phyloP scores from a whole-genome alignment of 2,113 vertebrate species.

The Sciurus niger region DNA sequence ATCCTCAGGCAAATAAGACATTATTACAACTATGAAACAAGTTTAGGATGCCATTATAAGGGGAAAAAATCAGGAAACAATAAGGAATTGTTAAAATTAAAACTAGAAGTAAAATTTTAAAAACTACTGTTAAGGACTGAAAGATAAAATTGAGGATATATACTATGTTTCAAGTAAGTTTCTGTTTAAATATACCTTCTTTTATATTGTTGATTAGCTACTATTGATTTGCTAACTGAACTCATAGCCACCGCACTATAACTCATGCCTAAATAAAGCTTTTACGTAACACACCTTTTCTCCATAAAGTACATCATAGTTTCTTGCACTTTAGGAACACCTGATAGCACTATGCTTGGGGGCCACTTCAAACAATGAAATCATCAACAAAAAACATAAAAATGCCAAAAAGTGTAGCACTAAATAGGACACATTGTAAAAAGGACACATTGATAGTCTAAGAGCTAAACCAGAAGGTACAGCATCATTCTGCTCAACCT shows the following conservation, averaged over 20 bases:
- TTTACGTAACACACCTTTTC: background rate
- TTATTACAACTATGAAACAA: no score
- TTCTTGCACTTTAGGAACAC: background rate
- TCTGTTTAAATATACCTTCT: background rate
- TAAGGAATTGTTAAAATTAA: no score
- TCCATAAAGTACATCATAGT: background rate
- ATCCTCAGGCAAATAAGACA: no score
- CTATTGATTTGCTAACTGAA: background rate
- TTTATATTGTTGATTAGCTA: background rate
- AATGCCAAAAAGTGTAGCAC: background rate
- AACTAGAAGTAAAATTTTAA: no score
- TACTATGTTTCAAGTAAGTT: background rate
- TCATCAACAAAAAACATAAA: background rate
- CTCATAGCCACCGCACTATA: background rate
- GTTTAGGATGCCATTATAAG: no score
- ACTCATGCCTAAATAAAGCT: background rate
- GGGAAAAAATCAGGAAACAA: no score
- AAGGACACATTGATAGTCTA: background rate
- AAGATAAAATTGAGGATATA: background rate
- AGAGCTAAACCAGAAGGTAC: background rate
- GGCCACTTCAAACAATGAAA: background rate
- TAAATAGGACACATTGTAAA: background rate
- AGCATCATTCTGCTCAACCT: background rate
- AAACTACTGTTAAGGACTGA: no score
- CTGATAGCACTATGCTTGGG: background rate